These are phyloP conservation scores for Drosophila hydei DNA, from an alignment of 1,140 invertebrate genomes.

Conservation along the genomic window DNA sequence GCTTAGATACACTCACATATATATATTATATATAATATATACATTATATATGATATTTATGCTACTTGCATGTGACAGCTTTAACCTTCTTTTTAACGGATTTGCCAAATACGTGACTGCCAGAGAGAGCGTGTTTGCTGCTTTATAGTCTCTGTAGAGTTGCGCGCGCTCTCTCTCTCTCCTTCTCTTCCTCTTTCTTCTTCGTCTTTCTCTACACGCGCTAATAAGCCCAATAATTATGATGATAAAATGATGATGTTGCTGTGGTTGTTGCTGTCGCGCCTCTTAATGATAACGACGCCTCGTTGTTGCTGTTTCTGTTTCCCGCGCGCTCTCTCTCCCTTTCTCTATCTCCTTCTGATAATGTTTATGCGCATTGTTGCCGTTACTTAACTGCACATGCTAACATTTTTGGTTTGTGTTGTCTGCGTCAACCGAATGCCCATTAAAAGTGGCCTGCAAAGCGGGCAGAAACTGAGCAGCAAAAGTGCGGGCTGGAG, in stretches of 20 bases:
- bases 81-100: constrained; percentile 40
- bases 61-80: constrained; percentile 21
- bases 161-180: not conserved
- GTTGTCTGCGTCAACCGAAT: constrained; percentile 7
- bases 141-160: not conserved
- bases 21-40: constrained; percentile 3
- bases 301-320: constrained; percentile 38
- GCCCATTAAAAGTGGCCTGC: constrained; percentile 57
- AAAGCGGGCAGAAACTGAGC: not conserved
- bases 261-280: not conserved
- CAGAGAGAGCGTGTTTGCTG: not conserved
- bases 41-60: not conserved
- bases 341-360: not conserved
- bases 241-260: constrained; percentile 76
- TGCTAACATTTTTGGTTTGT: constrained; percentile 69
- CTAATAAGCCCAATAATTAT: constrained; percentile 75
- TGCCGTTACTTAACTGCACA: constrained; percentile 78
- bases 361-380: constrained; percentile 59
- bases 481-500: not conserved
- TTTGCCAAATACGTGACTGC: constrained; percentile 55
- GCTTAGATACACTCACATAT: constrained; percentile 29
- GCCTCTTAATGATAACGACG: constrained; percentile 46
- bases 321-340: not conserved
- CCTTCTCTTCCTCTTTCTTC: not conserved
- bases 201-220: constrained; percentile 34